Conservation (phyloP, 1,140 invertebrate genomes). For the Zophobas morio region DNA sequence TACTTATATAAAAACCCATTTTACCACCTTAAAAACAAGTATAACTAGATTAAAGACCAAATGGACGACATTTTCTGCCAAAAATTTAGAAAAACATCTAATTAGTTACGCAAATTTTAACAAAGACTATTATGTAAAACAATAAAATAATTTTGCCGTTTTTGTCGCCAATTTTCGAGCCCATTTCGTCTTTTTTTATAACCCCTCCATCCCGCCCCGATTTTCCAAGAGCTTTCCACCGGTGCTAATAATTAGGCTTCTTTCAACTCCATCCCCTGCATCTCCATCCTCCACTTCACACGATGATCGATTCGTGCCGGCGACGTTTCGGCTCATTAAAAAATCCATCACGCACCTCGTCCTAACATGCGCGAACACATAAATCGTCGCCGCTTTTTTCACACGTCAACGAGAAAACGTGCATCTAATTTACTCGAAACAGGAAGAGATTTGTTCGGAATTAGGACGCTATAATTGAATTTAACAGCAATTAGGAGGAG, state of each 20-base stretch:
- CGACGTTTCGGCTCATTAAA: slow-evolving; percentile 43
- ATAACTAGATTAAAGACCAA: too few relatives aligned
- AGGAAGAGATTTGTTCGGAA: slow-evolving; percentile 38
- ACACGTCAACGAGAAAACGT: slow-evolving; percentile 39
- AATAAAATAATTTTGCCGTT: too few relatives aligned
- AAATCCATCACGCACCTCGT: slow-evolving; percentile 38
- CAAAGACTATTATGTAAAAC: too few relatives aligned
- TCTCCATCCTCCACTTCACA: background rate
- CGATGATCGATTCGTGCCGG: slow-evolving; percentile 16
- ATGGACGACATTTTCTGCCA: too few relatives aligned
- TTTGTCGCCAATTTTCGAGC: background rate
- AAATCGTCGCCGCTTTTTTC: slow-evolving; percentile 29
- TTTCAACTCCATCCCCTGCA: background rate
- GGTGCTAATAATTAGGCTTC: slow-evolving; percentile 26
- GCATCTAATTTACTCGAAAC: slow-evolving; percentile 42
- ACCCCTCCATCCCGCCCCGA: background rate
- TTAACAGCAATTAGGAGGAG: slow-evolving; percentile 17
- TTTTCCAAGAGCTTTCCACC: background rate
- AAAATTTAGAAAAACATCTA: too few relatives aligned
- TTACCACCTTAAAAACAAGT: too few relatives aligned
- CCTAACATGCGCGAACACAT: slow-evolving; percentile 12
- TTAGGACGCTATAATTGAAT: slow-evolving; percentile 27
- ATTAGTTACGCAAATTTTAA: too few relatives aligned
- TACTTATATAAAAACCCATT: too few relatives aligned
- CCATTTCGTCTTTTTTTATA: background rate